Percentiles rank a stretch among this genome's conserved stretches.
phyloP scores from a whole-genome alignment of 2,797 vertebrate species.

The Streptopelia turtur region DNA sequence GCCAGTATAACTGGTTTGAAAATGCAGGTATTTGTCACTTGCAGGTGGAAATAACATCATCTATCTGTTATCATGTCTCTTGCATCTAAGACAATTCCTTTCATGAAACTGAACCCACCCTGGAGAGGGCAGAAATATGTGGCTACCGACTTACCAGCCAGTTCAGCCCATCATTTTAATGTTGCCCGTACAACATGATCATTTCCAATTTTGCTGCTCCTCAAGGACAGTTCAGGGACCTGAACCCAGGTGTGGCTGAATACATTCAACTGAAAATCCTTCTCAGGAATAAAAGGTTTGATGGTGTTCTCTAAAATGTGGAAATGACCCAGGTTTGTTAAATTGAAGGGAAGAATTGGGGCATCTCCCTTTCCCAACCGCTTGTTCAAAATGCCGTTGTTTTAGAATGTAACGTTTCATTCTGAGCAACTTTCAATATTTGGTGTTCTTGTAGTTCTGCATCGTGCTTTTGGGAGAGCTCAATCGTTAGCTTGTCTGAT shows the following conservation, averaged over 20 bases:
- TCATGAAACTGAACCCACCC: not conserved
- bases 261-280: not conserved
- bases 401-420: fast-evolving
- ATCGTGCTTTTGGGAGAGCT: not conserved
- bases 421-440: not conserved
- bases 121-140: not conserved
- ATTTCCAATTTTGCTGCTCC: not conserved
- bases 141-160: not conserved
- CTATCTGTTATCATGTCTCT: not conserved
- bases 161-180: not conserved
- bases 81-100: not conserved
- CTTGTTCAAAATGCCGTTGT: not conserved
- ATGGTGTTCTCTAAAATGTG: not conserved
- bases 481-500: not conserved
- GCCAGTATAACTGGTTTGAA: not conserved
- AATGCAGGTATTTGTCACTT: not conserved
- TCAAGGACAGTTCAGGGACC: not conserved
- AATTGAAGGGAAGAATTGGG: not conserved
- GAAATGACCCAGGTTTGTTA: not conserved
- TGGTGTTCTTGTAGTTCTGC: not conserved
- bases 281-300: not conserved
- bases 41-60: not conserved
- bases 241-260: not conserved
- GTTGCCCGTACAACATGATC: not conserved
- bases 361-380: not conserved